Evolutionary conservation across 2,888 invertebrate species (phyloP), one percentile per base, ranked within the genome.

Genomic region (Caprella mutica): DNA sequence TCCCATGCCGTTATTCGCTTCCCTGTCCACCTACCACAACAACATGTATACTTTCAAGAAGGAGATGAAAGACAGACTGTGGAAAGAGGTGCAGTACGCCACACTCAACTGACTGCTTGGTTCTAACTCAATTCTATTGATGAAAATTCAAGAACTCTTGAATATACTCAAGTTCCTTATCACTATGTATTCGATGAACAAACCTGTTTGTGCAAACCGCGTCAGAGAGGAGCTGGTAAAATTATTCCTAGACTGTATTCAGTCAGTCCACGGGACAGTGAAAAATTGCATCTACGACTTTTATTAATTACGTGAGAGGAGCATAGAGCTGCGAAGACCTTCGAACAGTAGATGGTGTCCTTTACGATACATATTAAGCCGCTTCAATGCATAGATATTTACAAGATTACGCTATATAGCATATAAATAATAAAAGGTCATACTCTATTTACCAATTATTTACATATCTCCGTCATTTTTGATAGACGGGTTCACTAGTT

Each of bases 11-110:
- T 67, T 30, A 43, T 66, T 5, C 65, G 55, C 19, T 57, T 68
- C 6, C 51, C 58, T 19, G 64, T 67, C 2, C 67, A 68, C 48
- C 53, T 68, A 9, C 55, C 66, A 53, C 64, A 67, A 54, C 66
- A 66, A 19, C 65, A 68, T 42, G 30, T 63, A 3, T 61, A 62
- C 40, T 65, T 64, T 33, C 56, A 35, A 5, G 21, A 38, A 42
- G 42, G 21, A 42, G 24, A 42, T 42, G 42, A 42, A 19, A 42
- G 5, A 8, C 42, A 42, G 24, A 4, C 5, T 23, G 19, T 42
- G 4, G 42, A 42, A 42, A 21, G 12, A 42, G 5, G 23, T 24
- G 24, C 21, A 21, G 4, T 3, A 5, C 3, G 24, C 12, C 1
- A 43, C 4, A 43, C 43, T 17, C 43, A 52, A n/a, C 55, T 65